Percentiles rank a stretch among this genome's conserved stretches.
phyloP scores from a whole-genome alignment of 2,113 vertebrate species.

The Cynopterus brachyotis region DNA sequence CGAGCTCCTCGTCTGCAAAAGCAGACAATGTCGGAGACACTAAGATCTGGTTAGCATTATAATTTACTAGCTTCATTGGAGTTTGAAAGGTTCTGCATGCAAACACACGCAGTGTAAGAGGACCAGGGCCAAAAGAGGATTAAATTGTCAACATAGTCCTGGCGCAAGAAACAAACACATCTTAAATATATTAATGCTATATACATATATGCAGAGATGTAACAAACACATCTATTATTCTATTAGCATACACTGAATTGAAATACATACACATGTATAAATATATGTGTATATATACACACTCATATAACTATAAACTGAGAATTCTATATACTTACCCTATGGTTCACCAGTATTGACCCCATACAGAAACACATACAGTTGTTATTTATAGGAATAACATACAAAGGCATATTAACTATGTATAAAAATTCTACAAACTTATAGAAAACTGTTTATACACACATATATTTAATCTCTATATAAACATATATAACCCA shows the following conservation, averaged over 20 bases:
- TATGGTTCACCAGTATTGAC: neutral
- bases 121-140: neutral
- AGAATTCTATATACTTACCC: neutral
- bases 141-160: neutral
- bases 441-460: neutral
- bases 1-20: slow-evolving; percentile 11
- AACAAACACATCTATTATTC: neutral
- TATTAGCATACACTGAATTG: neutral
- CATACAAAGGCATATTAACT: neutral
- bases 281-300: neutral
- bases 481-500: neutral
- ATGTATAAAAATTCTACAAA: neutral
- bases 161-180: neutral
- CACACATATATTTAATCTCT: neutral
- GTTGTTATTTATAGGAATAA: neutral
- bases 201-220: neutral
- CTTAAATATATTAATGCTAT: neutral
- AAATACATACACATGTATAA: neutral
- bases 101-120: neutral
- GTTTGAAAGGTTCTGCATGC: slow-evolving; percentile 15
- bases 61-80: slow-evolving; percentile 33
- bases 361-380: neutral
- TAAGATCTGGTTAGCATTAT: slow-evolving; percentile 40
- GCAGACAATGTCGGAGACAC: slow-evolving; percentile 9
- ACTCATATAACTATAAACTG: neutral